Percentiles rank a stretch among this genome's conserved stretches.
Evolutionary conservation across 2,797 vertebrate genomes (phyloP).

Genomic region (Cichlasoma orientale): DNA sequence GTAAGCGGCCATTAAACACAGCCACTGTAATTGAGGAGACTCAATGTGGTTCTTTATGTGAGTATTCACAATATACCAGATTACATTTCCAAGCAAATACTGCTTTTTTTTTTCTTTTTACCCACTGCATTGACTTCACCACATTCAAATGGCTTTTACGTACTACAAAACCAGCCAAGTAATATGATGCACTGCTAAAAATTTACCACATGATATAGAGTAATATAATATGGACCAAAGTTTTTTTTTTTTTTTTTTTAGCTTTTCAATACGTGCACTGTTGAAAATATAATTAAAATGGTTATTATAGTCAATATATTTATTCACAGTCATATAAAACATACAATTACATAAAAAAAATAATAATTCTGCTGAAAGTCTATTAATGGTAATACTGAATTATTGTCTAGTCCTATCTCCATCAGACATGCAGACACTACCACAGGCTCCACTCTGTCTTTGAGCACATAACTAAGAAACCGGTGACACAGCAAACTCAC

Average conservation of each 20-base stretch:
- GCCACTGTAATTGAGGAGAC: neutral
- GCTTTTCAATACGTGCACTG: neutral
- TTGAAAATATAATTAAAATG: neutral
- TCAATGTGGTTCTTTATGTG: neutral
- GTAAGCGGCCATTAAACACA: neutral
- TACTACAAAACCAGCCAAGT: neutral
- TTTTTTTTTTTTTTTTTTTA: neutral
- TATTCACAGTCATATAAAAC: neutral
- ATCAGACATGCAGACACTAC: conserved; percentile 70
- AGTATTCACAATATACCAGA: neutral
- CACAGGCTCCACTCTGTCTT: conserved; percentile 57
- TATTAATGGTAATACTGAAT: conserved; percentile 25
- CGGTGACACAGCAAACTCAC: conserved; percentile 55
- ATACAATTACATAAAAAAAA: too few relatives aligned
- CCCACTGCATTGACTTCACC: neutral
- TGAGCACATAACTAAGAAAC: conserved; percentile 46
- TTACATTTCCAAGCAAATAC: neutral
- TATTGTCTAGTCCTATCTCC: conserved; percentile 20
- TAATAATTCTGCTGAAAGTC: neutral
- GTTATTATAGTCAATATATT: neutral
- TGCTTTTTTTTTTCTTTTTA: accelerated
- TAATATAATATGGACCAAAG: neutral
- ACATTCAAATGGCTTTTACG: neutral
- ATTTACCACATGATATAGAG: neutral
- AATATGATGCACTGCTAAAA: neutral